These are phyloP conservation scores for fruit fly (Drosophila melanogaster) DNA, from an alignment of 1,140 invertebrate genomes.

Conservation along the genomic window DNA sequence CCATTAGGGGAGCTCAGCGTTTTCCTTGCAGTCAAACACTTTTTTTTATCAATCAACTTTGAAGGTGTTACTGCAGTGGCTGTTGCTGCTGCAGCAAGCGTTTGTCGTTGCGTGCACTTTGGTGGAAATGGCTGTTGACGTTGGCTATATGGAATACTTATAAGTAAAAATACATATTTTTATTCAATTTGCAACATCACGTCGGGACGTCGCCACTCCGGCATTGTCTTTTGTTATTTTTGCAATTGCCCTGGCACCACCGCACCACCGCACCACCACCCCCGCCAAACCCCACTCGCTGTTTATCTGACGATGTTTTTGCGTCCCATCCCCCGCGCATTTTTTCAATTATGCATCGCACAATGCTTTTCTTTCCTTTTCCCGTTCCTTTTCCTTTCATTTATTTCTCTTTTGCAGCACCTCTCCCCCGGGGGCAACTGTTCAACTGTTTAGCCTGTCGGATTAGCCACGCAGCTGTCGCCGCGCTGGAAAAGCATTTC, in stretches of 20 bases:
- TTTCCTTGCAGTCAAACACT: constrained; percentile 58
- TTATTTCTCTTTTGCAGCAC: constrained; percentile 20
- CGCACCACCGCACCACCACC: background rate
- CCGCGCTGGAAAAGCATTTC: constrained; percentile 66
- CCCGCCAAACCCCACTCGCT: constrained; percentile 10
- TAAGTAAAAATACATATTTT: constrained; percentile 53
- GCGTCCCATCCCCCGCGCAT: constrained; percentile 17
- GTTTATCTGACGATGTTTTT: constrained; percentile 52
- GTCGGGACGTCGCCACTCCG: constrained; percentile 57
- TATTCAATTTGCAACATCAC: constrained; percentile 75
- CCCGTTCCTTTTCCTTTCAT: constrained; percentile 8
- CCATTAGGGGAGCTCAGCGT: constrained; percentile 49
- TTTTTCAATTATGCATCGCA: constrained; percentile 49
- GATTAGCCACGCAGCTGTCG: constrained; percentile 69
- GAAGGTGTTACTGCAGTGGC: constrained; percentile 64
- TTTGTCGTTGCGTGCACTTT: constrained; percentile 76
- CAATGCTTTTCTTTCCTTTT: constrained; percentile 47
- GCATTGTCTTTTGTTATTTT: constrained; percentile 52
- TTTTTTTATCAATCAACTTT: constrained; percentile 75
- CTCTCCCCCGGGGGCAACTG: constrained; percentile 33
- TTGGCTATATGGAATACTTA: constrained; percentile 68
- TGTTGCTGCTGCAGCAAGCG: constrained; percentile 24
- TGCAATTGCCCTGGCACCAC: constrained; percentile 39
- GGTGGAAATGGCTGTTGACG: constrained; percentile 72
- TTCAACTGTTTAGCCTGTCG: constrained; percentile 61